A percentile compares a stretch with the other conserved stretches of the same genome.
Evolutionary conservation across 2,113 vertebrate species (phyloP).

Genomic region (Felis chaus): DNA sequence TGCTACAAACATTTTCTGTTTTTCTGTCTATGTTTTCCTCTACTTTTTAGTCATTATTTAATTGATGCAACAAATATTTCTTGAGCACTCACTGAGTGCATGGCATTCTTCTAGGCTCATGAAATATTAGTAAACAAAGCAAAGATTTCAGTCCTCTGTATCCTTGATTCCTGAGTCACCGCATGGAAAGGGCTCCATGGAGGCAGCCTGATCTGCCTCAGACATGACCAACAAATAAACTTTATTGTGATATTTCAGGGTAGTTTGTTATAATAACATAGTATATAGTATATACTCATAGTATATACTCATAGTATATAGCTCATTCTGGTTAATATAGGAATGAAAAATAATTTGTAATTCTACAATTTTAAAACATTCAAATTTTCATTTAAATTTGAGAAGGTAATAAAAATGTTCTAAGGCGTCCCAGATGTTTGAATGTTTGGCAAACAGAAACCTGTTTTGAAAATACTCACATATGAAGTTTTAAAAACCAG

Average conservation of each 20-base stretch:
- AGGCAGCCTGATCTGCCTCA: background rate
- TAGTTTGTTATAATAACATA: background rate
- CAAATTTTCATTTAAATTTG: background rate
- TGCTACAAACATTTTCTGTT: background rate
- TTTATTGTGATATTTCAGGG: background rate
- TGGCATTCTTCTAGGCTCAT: background rate
- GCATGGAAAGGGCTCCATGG: background rate
- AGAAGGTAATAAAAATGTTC: background rate
- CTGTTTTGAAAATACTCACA: background rate
- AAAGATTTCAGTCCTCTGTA: background rate
- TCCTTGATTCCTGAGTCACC: background rate
- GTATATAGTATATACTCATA: background rate
- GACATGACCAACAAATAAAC: background rate
- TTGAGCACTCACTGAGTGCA: background rate
- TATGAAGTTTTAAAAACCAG: background rate
- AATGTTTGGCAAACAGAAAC: background rate
- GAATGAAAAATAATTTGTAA: background rate
- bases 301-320: background rate
- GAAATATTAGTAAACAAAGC: background rate
- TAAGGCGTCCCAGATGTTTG: background rate
- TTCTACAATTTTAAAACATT: background rate
- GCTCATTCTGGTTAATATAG: background rate
- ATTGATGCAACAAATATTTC: background rate
- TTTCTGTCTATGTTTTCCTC: background rate
- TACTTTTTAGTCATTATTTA: background rate